phyloP scores from a whole-genome alignment of 2,888 invertebrate species.

The Tipula vernalis region DNA sequence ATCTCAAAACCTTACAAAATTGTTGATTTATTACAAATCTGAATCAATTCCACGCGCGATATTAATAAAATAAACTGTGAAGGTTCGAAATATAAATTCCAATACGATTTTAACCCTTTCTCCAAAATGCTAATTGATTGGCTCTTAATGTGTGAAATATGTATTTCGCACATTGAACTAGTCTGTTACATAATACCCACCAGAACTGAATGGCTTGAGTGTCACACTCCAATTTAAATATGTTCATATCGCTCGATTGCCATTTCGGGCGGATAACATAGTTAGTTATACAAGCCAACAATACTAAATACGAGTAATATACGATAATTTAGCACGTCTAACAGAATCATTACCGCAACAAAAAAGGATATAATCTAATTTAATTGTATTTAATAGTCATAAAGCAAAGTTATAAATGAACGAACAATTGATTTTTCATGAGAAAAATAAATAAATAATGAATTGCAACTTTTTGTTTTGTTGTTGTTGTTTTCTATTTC shows the following conservation, averaged over 20 bases:
- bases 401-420: background rate
- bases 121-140: background rate
- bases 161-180: background rate
- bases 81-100: background rate
- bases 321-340: background rate
- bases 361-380: slow-evolving; percentile 4
- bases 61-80: background rate
- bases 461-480: background rate
- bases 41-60: background rate
- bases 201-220: background rate
- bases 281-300: background rate
- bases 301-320: background rate
- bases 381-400: background rate
- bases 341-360: background rate
- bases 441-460: slow-evolving; percentile 4
- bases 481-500: background rate
- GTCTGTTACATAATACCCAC: background rate
- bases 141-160: background rate
- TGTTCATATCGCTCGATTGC: background rate
- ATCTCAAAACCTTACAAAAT: background rate
- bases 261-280: background rate
- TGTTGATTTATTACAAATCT: background rate
- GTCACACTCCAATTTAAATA: background rate
- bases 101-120: background rate
- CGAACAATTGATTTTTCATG: slow-evolving; percentile 4